Evolutionary conservation across 2,888 invertebrate species (phyloP), one percentile per base, ranked within the genome.

Genomic region (Dryocosmus kuriphilus): DNA sequence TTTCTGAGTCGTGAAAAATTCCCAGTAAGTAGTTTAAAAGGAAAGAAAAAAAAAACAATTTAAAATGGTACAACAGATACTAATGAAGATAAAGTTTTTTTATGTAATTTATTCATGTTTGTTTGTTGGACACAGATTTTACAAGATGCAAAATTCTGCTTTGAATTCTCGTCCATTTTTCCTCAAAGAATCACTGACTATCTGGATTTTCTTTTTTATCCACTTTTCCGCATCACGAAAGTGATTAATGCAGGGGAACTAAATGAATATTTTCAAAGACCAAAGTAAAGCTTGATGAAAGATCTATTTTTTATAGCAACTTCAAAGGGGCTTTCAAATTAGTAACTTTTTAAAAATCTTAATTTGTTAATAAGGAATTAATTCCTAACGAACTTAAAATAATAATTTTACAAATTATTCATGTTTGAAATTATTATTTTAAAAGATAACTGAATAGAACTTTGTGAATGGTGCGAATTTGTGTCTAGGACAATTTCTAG

Each of bases 401-500:
- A 35, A 1, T 35, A 35, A 35, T 46, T 6, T 46, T 6, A 46
- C 19, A 19, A 19, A 35, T 2, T 0, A 35, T 35, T 2, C 3
- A 11, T 11, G 35, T 3, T 35, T 35, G 2, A 35, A 35, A 11
- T 35, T 35, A 35, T 41, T 41, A 41, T 41, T 41, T 41, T 2
- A 4, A 41, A 41, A 16, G 41, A 41, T 41, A 41, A 41, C 41
- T 14, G 41, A 41, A 51, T n/a, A n/a, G n/a, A 51, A 51, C n/a
- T 51, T 51, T 8, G 19, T n/a, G 51, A 51, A 51, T 71, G 19
- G 46, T 51, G 30, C 27, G 27, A 71, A 46, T 71, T 41, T 27
- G 30, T 71, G 46, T 71, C 46, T 46, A 71, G 67, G 67, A 71
- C 67, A 71, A 71, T 71, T 71, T 71, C 19, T 46, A 41, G 11